Conservation (phyloP, 2,797 vertebrate genomes). For the Brachyrhaphis roseni region DNA sequence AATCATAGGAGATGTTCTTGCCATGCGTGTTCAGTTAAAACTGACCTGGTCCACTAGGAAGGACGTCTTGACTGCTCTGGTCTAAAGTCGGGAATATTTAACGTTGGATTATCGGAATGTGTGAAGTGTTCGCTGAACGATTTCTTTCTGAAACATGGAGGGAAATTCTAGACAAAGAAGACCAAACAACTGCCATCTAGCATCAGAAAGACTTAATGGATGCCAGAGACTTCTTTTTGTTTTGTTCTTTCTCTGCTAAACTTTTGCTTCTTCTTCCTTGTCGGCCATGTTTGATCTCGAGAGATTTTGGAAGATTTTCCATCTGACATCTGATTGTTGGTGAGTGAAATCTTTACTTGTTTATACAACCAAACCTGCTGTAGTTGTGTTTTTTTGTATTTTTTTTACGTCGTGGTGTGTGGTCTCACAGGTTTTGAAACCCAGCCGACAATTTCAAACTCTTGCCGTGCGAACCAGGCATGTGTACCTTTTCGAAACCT, state of each 20-base stretch:
- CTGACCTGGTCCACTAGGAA: background rate
- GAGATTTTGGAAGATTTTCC: background rate
- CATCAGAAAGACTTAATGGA: background rate
- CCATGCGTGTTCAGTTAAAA: background rate
- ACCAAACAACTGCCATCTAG: background rate
- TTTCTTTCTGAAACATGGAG: background rate
- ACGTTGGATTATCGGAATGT: background rate
- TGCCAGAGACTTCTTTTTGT: background rate
- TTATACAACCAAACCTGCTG: background rate
- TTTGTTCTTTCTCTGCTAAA: background rate
- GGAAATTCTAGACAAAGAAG: background rate
- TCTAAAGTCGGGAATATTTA: background rate
- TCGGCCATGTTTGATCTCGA: background rate
- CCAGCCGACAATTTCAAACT: background rate
- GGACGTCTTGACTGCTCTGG: background rate
- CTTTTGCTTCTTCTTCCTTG: background rate
- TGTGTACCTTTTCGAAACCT: background rate
- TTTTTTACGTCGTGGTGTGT: background rate
- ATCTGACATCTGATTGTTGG: background rate
- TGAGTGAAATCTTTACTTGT: background rate
- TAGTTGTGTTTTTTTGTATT: background rate
- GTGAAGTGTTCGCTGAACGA: no score
- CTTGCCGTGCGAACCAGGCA: background rate
- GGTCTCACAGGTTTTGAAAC: background rate
- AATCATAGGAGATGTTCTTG: background rate